Evolutionary conservation across 2,797 vertebrate species (phyloP).

Genomic region (Podarcis siculus): DNA sequence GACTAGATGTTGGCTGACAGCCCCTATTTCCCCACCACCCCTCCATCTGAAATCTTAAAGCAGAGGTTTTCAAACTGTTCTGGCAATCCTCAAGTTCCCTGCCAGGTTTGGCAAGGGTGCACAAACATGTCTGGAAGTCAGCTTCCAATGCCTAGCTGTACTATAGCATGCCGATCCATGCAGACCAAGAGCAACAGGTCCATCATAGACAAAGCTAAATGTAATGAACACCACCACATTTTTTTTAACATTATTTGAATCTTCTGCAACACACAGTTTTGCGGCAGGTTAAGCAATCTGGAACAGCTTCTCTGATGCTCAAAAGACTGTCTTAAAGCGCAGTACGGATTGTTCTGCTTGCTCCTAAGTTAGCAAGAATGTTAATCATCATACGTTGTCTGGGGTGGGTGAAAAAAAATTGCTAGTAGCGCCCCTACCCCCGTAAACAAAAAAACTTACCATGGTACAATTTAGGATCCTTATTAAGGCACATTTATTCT

Average conservation of each 20-base stretch:
- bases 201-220: background rate
- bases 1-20: background rate
- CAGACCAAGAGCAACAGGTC: background rate
- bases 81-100: background rate
- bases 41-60: background rate
- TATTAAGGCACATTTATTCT: background rate
- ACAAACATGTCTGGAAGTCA: background rate
- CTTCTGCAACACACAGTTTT: background rate
- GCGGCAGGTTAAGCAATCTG: background rate
- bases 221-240: background rate
- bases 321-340: background rate
- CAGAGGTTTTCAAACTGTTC: background rate
- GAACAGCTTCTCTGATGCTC: background rate
- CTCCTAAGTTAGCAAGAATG: background rate
- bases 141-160: background rate
- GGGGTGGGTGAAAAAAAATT: background rate
- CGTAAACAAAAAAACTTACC: background rate
- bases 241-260: background rate
- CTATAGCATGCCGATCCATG: background rate
- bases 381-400: background rate
- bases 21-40: background rate
- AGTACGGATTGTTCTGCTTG: background rate
- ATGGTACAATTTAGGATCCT: background rate
- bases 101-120: background rate
- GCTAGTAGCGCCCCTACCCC: background rate